These are phyloP conservation scores for Aphrophora alni DNA, from an alignment of 2,888 invertebrate genomes.

Conservation along the genomic window DNA sequence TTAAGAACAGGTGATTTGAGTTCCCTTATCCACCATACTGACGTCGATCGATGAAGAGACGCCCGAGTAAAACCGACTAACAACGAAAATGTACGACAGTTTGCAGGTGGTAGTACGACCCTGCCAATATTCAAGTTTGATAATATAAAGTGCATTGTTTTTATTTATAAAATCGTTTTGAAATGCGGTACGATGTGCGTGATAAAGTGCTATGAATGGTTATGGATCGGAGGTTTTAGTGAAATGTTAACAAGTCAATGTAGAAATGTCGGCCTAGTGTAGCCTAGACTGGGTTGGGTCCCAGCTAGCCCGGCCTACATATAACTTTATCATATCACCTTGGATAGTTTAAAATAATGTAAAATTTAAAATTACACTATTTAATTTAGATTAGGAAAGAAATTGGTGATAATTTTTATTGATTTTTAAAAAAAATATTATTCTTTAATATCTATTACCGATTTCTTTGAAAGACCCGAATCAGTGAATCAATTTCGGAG, in stretches of 20 bases:
- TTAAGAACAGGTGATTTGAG: not conserved
- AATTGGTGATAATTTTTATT: too few relatives aligned
- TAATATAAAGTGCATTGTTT: conserved; percentile 30
- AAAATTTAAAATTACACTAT: not conserved
- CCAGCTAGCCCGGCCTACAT: conserved; percentile 5
- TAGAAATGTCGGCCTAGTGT: not conserved
- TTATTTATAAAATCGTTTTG: not conserved
- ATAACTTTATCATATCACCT: not conserved
- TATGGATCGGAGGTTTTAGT: not conserved
- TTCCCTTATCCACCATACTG: not conserved
- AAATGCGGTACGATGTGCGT: not conserved
- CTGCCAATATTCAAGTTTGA: conserved; percentile 29
- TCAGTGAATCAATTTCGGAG: not conserved
- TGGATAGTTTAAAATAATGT: not conserved
- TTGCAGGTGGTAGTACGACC: conserved; percentile 32
- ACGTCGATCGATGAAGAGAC: not conserved
- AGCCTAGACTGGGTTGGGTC: not conserved
- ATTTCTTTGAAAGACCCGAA: too few relatives aligned
- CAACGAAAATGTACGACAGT: conserved; percentile 21
- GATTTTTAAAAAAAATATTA: too few relatives aligned
- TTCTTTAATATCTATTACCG: too few relatives aligned
- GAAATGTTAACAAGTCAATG: not conserved
- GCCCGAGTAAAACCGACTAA: conserved; percentile 20
- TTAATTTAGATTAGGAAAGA: too few relatives aligned
- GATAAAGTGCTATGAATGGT: not conserved